Percentiles rank a stretch among this genome's conserved stretches.
Conservation (phyloP, 1,140 invertebrate genomes). For the Triops longicaudatus region DNA sequence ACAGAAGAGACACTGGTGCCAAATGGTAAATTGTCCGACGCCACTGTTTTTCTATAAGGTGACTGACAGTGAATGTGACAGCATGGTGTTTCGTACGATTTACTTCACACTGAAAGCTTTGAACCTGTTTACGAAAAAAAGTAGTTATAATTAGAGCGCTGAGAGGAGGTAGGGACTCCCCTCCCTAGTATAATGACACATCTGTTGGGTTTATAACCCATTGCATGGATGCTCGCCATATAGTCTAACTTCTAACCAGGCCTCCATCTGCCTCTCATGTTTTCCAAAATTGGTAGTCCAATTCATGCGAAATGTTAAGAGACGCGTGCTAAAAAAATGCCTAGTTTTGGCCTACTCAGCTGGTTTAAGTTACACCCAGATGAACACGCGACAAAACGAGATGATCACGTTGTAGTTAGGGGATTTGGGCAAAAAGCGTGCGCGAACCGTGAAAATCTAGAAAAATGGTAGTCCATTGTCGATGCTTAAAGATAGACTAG, state of each 20-base stretch:
- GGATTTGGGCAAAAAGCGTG: neutral
- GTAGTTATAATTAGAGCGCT: constrained; percentile 15
- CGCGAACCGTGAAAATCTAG: neutral
- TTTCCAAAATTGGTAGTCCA: too few species aligned
- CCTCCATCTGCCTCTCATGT: neutral
- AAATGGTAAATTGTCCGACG: neutral
- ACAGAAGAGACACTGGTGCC: neutral
- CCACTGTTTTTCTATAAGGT: neutral
- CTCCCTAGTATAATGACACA: neutral
- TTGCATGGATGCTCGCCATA: neutral
- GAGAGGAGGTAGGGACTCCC: neutral
- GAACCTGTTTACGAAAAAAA: constrained; percentile 7
- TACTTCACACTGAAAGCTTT: constrained; percentile 2
- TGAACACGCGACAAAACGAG: too few species aligned
- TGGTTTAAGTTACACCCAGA: too few species aligned
- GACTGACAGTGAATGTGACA: neutral
- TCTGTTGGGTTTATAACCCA: neutral
- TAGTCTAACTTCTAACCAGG: neutral
- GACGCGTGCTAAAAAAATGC: too few species aligned
- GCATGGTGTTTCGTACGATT: neutral
- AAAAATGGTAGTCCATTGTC: neutral
- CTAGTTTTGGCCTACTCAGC: too few species aligned
- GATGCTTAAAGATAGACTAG: neutral
- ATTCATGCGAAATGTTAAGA: too few species aligned
- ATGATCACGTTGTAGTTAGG: neutral